These are phyloP conservation scores for Amia ocellicauda DNA, from an alignment of 2,113 vertebrate genomes.

Conservation along the genomic window DNA sequence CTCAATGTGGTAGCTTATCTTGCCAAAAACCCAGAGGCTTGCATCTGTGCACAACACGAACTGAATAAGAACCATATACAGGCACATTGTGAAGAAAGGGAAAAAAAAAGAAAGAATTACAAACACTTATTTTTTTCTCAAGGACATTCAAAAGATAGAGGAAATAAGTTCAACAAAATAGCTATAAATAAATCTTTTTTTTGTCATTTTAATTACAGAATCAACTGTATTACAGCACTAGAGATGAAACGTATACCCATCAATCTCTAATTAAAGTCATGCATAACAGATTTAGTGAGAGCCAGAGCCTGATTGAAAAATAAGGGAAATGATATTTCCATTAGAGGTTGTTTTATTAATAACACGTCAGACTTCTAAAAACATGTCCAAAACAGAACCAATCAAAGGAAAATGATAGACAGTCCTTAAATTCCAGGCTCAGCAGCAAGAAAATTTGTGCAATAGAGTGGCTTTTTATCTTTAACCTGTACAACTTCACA, in stretches of 20 bases:
- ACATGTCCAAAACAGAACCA: constrained; percentile 58
- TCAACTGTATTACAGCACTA: constrained; percentile 51
- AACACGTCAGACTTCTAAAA: constrained; percentile 67
- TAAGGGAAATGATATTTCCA: constrained; percentile 77
- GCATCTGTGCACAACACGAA: constrained; percentile 72
- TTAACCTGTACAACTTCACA: constrained; percentile 27
- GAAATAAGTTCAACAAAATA: constrained; percentile 62
- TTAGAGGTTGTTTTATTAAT: constrained; percentile 78
- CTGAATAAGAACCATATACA: constrained; percentile 45
- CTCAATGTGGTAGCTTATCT: constrained; percentile 69
- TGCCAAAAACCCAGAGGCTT: constrained; percentile 67
- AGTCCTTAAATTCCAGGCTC: constrained; percentile 46
- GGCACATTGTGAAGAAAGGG: constrained; percentile 29
- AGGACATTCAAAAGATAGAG: constrained; percentile 50
- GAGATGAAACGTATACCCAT: constrained; percentile 64
- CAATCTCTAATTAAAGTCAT: constrained; percentile 79
- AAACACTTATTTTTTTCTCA: constrained; percentile 36
- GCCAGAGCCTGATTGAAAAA: constrained; percentile 72
- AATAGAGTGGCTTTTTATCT: constrained; percentile 36
- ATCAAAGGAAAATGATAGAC: constrained; percentile 58
- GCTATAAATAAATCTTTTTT: constrained; percentile 72
- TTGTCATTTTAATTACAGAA: constrained; percentile 75
- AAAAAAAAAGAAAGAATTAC: constrained; percentile 28
- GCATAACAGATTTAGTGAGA: constrained; percentile 65
- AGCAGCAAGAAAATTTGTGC: constrained; percentile 27